Evolutionary conservation across 2,888 invertebrate genomes (phyloP).

Genomic region (Diplolepis rosae): DNA sequence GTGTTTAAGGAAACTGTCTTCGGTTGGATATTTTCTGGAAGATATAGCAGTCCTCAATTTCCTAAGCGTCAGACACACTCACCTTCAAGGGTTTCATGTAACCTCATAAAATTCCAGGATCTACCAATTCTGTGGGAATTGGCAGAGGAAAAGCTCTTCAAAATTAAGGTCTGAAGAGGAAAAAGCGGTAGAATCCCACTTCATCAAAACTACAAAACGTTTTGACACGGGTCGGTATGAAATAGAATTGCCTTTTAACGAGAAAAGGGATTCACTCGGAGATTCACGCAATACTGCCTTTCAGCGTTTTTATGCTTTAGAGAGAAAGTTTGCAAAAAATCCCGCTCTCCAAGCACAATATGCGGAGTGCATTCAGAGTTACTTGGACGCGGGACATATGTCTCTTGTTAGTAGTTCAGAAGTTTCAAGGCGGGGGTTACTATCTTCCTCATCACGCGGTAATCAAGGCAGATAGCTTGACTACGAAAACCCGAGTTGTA

Average conservation of each 20-base stretch:
- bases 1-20: no score
- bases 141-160: slow-evolving; percentile 27
- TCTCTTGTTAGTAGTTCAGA: neutral
- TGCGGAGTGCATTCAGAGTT: slow-evolving; percentile 32
- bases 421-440: neutral
- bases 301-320: slow-evolving; percentile 33
- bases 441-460: slow-evolving; percentile 27
- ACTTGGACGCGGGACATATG: slow-evolving; percentile 34
- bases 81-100: neutral
- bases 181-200: neutral
- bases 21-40: no score
- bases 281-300: slow-evolving; percentile 28
- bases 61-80: no score
- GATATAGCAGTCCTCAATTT: no score
- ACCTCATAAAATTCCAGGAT: no score
- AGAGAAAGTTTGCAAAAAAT: slow-evolving; percentile 33
- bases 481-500: slow-evolving; percentile 31
- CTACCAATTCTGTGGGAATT: slow-evolving; percentile 4
- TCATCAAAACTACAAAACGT: neutral
- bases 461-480: slow-evolving; percentile 19
- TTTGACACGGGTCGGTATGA: slow-evolving; percentile 33
- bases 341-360: slow-evolving; percentile 33
- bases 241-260: slow-evolving; percentile 40
- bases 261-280: slow-evolving; percentile 12
- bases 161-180: neutral